These are phyloP conservation scores for Troilus luridus DNA, from an alignment of 2,888 invertebrate species.

Conservation along the genomic window DNA sequence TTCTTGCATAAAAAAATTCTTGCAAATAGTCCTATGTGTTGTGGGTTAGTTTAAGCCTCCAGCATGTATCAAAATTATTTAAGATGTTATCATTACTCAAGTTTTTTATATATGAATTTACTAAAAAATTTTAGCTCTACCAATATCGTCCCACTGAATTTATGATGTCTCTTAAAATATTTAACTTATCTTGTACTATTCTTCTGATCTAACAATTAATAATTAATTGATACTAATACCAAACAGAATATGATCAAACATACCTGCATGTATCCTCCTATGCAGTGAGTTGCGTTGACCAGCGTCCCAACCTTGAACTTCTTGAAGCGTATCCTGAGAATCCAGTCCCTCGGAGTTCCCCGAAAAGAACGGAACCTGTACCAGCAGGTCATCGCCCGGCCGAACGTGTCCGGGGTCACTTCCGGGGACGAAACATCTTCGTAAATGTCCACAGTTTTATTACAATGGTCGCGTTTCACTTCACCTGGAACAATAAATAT, in stretches of 20 bases:
- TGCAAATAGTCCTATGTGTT: no score
- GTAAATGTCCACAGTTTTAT: constrained; percentile 94
- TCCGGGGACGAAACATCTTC: constrained; percentile 92
- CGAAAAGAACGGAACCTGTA: constrained; percentile 91
- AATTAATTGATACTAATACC: no score
- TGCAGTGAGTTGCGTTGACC: constrained; percentile 89
- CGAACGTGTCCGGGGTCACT: constrained; percentile 85
- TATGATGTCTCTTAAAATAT: no score
- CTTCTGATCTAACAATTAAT: no score
- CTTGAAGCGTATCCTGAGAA: constrained; percentile 89
- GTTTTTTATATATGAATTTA: no score
- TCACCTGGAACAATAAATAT: constrained; percentile 71
- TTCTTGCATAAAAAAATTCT: no score
- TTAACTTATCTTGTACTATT: no score
- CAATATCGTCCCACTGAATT: no score
- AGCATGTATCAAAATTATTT: no score
- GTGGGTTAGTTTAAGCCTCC: no score
- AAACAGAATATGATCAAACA: constrained; percentile 62
- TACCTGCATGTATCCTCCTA: constrained; percentile 92
- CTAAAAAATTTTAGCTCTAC: no score
- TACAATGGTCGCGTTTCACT: constrained; percentile 88
- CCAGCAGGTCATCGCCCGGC: constrained; percentile 89
- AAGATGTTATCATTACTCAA: no score
- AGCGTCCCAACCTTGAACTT: constrained; percentile 92
- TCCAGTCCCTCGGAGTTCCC: constrained; percentile 91